A percentile compares a stretch with the other conserved stretches of the same genome.
These are phyloP conservation scores for Artemia sinica DNA, from an alignment of 2,888 invertebrate genomes.

Conservation along the genomic window DNA sequence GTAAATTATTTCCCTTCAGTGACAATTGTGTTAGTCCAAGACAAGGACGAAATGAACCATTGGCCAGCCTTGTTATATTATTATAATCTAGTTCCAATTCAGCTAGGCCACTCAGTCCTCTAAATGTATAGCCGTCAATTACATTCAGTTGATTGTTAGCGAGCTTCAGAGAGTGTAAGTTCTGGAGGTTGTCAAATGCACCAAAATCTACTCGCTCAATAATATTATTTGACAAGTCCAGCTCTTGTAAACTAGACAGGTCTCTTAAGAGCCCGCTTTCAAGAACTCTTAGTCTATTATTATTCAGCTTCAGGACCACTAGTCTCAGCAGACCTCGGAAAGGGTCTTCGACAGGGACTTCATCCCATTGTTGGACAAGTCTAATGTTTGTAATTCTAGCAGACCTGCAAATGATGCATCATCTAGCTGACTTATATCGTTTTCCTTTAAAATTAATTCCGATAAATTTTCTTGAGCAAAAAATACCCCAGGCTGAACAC, in stretches of 20 bases:
- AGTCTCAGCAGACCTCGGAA: conserved; percentile 60
- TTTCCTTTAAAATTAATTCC: conserved; percentile 56
- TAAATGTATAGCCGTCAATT: conserved; percentile 56
- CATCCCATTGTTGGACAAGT: conserved; percentile 53
- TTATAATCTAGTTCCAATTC: conserved; percentile 63
- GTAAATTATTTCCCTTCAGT: conserved; percentile 59
- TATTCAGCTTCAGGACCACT: conserved; percentile 64
- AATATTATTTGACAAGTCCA: conserved; percentile 67
- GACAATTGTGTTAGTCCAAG: conserved; percentile 62
- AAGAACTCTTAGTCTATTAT: conserved; percentile 65
- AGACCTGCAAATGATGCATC: conserved; percentile 55
- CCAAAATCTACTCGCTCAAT: conserved; percentile 75
- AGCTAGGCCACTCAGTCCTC: conserved; percentile 54
- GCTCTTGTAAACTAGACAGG: conserved; percentile 63
- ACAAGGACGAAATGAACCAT: conserved; percentile 56
- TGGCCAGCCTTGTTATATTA: conserved; percentile 52
- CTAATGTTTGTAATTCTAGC: conserved; percentile 47
- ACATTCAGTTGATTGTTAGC: conserved; percentile 59
- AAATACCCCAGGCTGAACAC: conserved; percentile 2
- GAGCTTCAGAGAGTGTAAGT: conserved; percentile 60
- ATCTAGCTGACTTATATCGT: conserved; percentile 53
- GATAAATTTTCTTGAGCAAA: neutral
- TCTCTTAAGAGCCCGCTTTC: conserved; percentile 71
- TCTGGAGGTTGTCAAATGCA: conserved; percentile 55
- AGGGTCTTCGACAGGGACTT: conserved; percentile 48